phyloP scores from a whole-genome alignment of 2,113 vertebrate genomes.

The Meriones unguiculatus region DNA sequence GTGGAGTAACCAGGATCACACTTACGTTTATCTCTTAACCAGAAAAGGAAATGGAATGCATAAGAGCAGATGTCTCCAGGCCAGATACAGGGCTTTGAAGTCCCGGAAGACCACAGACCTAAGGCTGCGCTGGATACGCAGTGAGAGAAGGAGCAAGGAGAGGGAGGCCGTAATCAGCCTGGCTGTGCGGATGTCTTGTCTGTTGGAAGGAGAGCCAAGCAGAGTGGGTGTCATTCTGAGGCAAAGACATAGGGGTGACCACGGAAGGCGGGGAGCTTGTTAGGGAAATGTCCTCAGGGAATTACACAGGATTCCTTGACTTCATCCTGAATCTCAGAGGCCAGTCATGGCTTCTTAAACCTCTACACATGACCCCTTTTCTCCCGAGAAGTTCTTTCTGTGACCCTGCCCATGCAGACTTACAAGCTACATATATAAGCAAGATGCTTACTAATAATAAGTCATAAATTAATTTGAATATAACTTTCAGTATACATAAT shows the following conservation, averaged over 20 bases:
- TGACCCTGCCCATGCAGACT: background rate
- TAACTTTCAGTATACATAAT: too few relatives aligned
- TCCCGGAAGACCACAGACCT: background rate
- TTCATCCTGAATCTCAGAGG: background rate
- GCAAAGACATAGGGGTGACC: background rate
- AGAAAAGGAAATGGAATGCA: background rate
- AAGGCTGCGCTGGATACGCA: background rate
- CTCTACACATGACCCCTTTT: background rate
- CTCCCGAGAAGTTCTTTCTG: background rate
- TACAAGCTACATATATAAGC: background rate
- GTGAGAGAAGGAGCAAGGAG: background rate
- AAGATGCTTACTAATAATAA: background rate
- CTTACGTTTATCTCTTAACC: background rate
- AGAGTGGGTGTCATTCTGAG: background rate
- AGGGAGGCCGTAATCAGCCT: background rate
- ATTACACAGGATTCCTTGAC: background rate
- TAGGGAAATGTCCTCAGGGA: background rate
- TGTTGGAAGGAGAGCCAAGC: background rate
- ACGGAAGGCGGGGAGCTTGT: background rate
- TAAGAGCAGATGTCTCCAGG: background rate
- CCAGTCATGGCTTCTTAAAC: background rate
- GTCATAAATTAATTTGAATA: background rate
- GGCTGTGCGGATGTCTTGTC: background rate
- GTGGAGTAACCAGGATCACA: background rate
- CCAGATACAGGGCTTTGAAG: background rate